Conservation (phyloP, 2,113 vertebrate species). For the Periophthalmus modestus region DNA sequence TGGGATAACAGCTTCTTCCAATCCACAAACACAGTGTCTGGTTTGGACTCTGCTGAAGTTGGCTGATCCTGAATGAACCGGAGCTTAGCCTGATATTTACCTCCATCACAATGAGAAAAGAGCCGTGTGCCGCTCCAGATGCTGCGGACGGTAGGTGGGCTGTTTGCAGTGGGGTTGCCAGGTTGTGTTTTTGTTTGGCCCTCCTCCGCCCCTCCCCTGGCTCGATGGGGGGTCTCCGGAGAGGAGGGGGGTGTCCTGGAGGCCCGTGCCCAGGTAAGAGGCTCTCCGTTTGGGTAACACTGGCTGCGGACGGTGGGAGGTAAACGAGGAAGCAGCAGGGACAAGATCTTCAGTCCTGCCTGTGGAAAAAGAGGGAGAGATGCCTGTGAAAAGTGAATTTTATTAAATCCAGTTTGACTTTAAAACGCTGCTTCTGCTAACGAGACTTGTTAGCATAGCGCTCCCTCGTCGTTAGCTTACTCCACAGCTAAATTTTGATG, state of each 20-base stretch:
- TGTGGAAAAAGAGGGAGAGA: conserved; percentile 47
- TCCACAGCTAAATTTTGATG: not conserved
- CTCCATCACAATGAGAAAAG: conserved; percentile 67
- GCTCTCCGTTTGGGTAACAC: conserved; percentile 63
- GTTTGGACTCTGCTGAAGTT: conserved; percentile 4
- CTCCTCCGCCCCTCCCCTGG: conserved; percentile 68
- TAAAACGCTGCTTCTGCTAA: no score
- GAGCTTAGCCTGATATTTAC: conserved; percentile 43
- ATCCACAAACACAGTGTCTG: not conserved
- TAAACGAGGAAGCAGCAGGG: conserved; percentile 75
- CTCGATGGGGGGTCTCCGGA: conserved; percentile 52
- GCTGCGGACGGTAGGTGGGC: conserved; percentile 70
- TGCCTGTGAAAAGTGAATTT: not conserved
- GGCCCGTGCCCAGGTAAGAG: conserved; percentile 70
- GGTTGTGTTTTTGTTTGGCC: conserved; percentile 78
- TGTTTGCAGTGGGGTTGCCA: conserved; percentile 75
- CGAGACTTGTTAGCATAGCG: no score
- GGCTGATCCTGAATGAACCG: not conserved
- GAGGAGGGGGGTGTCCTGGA: conserved; percentile 44
- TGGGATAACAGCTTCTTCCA: not conserved
- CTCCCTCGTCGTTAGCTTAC: not conserved
- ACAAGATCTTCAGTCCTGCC: conserved; percentile 65
- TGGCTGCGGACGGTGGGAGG: conserved; percentile 63
- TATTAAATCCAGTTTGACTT: no score
- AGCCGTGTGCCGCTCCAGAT: conserved; percentile 63